Evolutionary conservation across 2,797 vertebrate genomes (phyloP), one percentile per base, ranked within the genome.

Genomic region (Coregonus suidteri): DNA sequence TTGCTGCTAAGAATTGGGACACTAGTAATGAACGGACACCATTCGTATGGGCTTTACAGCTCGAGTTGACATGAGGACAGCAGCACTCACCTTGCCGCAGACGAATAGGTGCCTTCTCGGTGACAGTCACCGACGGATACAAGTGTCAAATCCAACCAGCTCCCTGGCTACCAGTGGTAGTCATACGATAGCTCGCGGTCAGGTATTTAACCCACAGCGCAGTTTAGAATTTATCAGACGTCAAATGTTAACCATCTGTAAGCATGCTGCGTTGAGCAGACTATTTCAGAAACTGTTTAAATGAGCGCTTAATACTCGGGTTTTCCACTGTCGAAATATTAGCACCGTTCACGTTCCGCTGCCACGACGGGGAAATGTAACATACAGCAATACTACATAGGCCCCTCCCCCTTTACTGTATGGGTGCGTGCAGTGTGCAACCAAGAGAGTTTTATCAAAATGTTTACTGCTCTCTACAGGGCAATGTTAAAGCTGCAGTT

Each of bases 41-140:
- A 56, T n/a, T 56, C 54, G 18, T 1, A n/a, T 56, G 16, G 18
- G 54, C 18, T 56, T 15, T n/a, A 15, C 9, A 9, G 6, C 2
- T 4, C 35, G 88, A 86, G 88, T 88, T 91, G 88, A 90, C 85
- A 65, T 82, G 89, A 89, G 88, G 91, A 90, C 91, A 90, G 71
- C 80, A 1, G 71, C 80, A 1, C 86, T 90, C 83, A 76, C 84
- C 86, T 84, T 85, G 77, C 82, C 25, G 52, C 83, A 81, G 71
- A 78, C 73, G 14, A 16, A 47, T 4, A 70, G 67, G 16, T 18
- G 79, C 69, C 37, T 34, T 34, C 25, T 34, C 65, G 14, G 65
- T 67, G 65, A 67, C 65, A 47, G 34, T 15, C 18, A 16, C 20
- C 1, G 18, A 30, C n/a, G 20, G 18, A 65, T 30, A 13, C 41